Conservation (phyloP, 2,888 invertebrate species). For the Dasypogon diadema region DNA sequence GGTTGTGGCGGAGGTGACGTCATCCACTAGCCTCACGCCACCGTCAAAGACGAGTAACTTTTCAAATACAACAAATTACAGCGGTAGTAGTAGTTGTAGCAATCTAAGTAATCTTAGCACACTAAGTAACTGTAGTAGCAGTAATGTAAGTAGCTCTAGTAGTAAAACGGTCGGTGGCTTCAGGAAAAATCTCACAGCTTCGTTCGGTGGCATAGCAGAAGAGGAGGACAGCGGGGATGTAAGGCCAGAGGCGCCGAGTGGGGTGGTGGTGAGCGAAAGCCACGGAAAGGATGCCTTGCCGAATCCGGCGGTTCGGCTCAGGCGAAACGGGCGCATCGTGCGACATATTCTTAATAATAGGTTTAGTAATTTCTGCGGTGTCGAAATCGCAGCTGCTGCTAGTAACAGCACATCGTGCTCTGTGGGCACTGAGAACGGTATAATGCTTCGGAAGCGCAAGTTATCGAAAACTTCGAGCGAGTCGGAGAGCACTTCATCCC, state of each 20-base stretch:
- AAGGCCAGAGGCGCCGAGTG: neutral
- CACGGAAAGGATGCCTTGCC: neutral
- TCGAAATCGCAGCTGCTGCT: neutral
- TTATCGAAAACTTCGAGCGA: conserved; percentile 58
- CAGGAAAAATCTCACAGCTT: conserved; percentile 65
- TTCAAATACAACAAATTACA: conserved; percentile 55
- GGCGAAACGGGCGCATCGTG: conserved; percentile 7
- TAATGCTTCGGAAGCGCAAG: conserved; percentile 53
- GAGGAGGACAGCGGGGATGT: conserved; percentile 24
- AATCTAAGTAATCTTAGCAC: conserved; percentile 60
- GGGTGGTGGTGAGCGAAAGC: no score
- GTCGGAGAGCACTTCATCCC: conserved; percentile 60
- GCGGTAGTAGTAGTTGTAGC: conserved; percentile 59
- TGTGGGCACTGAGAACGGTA: conserved; percentile 15
- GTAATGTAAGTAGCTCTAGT: conserved; percentile 56
- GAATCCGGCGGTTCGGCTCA: neutral
- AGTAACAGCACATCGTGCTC: conserved; percentile 10
- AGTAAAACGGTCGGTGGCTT: conserved; percentile 59
- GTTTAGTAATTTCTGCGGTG: neutral
- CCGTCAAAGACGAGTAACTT: conserved; percentile 29
- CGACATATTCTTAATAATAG: conserved; percentile 20
- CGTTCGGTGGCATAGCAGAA: conserved; percentile 62
- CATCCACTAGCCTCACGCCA: conserved; percentile 28
- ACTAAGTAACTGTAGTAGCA: conserved; percentile 60
- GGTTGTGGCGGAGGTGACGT: neutral